Conservation (phyloP, 2,888 invertebrate species). For the Colostygia pectinataria region DNA sequence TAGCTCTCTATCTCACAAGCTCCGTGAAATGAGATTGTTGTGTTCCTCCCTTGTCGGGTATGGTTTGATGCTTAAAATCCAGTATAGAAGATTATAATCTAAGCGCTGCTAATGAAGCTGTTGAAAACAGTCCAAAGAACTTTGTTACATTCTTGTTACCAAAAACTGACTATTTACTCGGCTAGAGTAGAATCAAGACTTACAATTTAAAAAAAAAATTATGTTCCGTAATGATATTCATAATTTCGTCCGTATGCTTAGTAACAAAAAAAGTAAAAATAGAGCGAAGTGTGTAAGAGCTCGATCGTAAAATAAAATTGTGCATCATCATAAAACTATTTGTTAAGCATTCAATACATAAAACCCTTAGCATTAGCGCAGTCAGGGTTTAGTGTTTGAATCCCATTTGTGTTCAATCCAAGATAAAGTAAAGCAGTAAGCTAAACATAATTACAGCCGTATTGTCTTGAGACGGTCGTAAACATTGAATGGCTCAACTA, state of each 20-base stretch:
- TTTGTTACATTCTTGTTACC: too few species aligned
- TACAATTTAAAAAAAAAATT: too few species aligned
- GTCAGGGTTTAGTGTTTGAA: neutral
- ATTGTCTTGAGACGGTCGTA: slow-evolving; percentile 31
- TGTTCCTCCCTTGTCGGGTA: slow-evolving; percentile 28
- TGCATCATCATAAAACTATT: too few species aligned
- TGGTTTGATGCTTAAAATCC: slow-evolving; percentile 20
- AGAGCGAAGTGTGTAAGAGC: too few species aligned
- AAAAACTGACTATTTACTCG: too few species aligned
- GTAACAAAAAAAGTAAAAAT: too few species aligned
- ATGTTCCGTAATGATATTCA: too few species aligned
- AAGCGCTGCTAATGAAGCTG: slow-evolving; percentile 14
- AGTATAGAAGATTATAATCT: slow-evolving; percentile 13
- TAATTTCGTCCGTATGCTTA: too few species aligned
- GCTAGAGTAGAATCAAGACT: too few species aligned
- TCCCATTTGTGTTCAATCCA: slow-evolving; percentile 16
- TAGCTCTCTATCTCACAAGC: slow-evolving; percentile 52
- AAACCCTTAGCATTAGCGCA: neutral
- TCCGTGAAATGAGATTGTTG: slow-evolving; percentile 46
- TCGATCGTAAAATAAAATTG: too few species aligned
- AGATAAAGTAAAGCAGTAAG: slow-evolving; percentile 17
- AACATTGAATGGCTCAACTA: slow-evolving; percentile 28
- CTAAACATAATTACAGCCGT: slow-evolving; percentile 30
- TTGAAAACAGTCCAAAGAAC: neutral
- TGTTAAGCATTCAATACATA: too few species aligned